Conservation (phyloP, 2,888 invertebrate species). For the Oegoconia quadripuncta region DNA sequence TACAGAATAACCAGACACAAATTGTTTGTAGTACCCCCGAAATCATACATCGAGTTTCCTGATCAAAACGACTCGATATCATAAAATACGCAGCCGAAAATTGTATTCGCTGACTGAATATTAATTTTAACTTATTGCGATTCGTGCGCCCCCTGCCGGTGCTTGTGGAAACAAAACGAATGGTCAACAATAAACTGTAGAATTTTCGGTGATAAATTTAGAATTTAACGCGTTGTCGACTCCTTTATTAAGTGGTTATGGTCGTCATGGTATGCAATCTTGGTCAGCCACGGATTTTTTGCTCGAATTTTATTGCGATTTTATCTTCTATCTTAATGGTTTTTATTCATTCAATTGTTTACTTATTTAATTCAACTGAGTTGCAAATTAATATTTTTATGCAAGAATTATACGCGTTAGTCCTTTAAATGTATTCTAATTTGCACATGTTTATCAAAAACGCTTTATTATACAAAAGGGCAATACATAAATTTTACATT, state of each 20-base stretch:
- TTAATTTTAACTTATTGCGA: conserved; percentile 63
- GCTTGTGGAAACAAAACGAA: conserved; percentile 53
- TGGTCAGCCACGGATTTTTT: conserved; percentile 13
- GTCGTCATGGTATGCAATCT: conserved; percentile 29
- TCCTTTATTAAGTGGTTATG: conserved; percentile 48
- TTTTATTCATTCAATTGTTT: too few relatives aligned
- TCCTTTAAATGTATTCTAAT: too few relatives aligned
- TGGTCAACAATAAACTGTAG: conserved; percentile 55
- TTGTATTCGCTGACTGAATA: conserved; percentile 67
- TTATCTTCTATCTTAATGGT: too few relatives aligned
- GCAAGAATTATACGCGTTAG: too few relatives aligned
- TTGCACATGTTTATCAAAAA: too few relatives aligned
- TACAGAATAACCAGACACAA: background rate
- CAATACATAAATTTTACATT: too few relatives aligned
- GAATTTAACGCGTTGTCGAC: conserved; percentile 45
- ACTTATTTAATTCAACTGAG: too few relatives aligned
- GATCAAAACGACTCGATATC: conserved; percentile 55
- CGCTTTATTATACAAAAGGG: too few relatives aligned
- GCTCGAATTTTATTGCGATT: conserved; percentile 4
- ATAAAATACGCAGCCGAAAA: conserved; percentile 60
- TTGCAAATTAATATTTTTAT: too few relatives aligned
- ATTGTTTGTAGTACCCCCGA: conserved; percentile 41
- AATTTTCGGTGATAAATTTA: conserved; percentile 56
- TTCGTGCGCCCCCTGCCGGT: conserved; percentile 48
- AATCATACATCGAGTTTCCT: conserved; percentile 40